Conservation (phyloP, 2,888 invertebrate species). For the Eupeodes luniger region DNA sequence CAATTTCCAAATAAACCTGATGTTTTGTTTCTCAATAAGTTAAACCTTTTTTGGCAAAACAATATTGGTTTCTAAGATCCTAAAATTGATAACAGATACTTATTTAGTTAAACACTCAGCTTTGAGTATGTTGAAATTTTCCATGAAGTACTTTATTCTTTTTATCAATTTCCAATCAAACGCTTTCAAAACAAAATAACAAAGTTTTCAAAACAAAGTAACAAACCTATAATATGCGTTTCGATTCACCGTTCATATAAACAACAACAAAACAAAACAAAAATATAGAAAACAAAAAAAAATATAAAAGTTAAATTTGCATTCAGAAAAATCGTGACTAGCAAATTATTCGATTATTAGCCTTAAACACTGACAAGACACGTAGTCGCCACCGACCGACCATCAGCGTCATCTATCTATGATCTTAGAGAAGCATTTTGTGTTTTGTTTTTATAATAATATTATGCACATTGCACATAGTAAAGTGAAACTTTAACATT, state of each 20-base stretch:
- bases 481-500: slow-evolving; percentile 63
- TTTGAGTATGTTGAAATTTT: too few relatives aligned
- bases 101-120: too few relatives aligned
- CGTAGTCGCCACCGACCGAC: slow-evolving; percentile 57
- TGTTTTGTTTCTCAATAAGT: too few relatives aligned
- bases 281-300: not conserved
- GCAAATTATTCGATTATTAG: slow-evolving; percentile 54
- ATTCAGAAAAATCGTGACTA: slow-evolving; percentile 62
- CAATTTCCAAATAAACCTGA: too few relatives aligned
- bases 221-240: not conserved
- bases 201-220: too few relatives aligned
- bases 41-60: too few relatives aligned
- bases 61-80: too few relatives aligned
- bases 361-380: slow-evolving; percentile 55
- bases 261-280: not conserved
- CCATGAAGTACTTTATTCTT: too few relatives aligned
- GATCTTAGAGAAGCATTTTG: not conserved
- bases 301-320: slow-evolving; percentile 11
- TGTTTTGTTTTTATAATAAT: not conserved
- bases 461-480: not conserved
- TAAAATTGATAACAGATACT: too few relatives aligned
- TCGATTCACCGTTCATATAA: not conserved
- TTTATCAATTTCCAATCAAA: too few relatives aligned
- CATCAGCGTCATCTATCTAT: slow-evolving; percentile 28
- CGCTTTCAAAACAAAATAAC: too few relatives aligned